phyloP scores from a whole-genome alignment of 1,140 invertebrate genomes.

The Thalassaphorura encarpata region DNA sequence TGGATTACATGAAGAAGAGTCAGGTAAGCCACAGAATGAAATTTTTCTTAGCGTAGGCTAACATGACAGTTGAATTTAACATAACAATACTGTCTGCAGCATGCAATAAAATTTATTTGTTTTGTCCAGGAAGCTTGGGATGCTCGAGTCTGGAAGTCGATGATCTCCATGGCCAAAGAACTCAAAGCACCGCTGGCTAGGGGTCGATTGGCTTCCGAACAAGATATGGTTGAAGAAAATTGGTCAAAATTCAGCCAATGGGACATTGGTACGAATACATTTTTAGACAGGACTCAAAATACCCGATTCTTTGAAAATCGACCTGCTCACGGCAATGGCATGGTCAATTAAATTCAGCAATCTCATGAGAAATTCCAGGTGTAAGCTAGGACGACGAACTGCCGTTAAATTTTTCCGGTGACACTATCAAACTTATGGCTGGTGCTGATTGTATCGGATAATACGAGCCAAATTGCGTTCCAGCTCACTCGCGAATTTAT shows the following conservation, averaged over 20 bases:
- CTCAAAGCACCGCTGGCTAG: slow-evolving; percentile 67
- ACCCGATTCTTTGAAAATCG: too few relatives aligned
- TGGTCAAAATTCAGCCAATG: slow-evolving; percentile 90
- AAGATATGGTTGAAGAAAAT: slow-evolving; percentile 69
- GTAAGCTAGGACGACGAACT: too few relatives aligned
- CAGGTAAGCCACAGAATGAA: slow-evolving; percentile 41
- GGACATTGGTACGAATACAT: slow-evolving; percentile 68
- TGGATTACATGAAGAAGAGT: slow-evolving; percentile 62
- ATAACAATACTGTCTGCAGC: not conserved
- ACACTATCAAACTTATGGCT: too few relatives aligned
- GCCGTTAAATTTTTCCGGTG: too few relatives aligned
- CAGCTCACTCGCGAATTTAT: too few relatives aligned
- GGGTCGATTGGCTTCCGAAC: slow-evolving; percentile 61
- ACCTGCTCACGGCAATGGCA: not conserved
- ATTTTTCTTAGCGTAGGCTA: not conserved
- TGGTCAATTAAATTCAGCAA: slow-evolving; percentile 1
- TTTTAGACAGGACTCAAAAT: not conserved
- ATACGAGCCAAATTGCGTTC: too few relatives aligned
- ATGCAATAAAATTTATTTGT: not conserved
- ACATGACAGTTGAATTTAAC: slow-evolving; percentile 2
- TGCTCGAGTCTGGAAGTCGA: slow-evolving; percentile 81
- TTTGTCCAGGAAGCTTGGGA: slow-evolving; percentile 68
- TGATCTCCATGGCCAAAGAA: slow-evolving; percentile 90
- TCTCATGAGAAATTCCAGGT: too few relatives aligned
- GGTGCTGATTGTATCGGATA: too few relatives aligned